phyloP scores from a whole-genome alignment of 1,140 invertebrate species.

The Sitobion miscanthi region DNA sequence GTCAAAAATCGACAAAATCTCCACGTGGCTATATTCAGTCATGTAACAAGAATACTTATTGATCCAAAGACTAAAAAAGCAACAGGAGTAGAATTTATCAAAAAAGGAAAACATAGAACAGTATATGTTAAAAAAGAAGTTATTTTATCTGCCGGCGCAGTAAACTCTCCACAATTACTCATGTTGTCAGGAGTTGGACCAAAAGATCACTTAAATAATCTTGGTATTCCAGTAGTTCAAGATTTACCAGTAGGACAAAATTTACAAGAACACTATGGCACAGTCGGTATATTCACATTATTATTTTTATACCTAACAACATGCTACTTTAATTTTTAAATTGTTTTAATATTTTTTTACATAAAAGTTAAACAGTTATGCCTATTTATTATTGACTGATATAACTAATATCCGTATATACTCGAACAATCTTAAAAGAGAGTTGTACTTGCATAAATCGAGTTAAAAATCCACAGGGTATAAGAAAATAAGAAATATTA shows the following conservation, averaged over 20 bases:
- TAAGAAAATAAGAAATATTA: too few species aligned
- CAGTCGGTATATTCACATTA: constrained; percentile 36
- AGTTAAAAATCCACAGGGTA: not conserved
- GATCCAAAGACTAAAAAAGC: constrained; percentile 69
- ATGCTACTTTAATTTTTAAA: not conserved
- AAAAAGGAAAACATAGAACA: constrained; percentile 64
- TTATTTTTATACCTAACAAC: not conserved
- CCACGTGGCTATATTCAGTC: constrained; percentile 71
- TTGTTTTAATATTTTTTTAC: not conserved
- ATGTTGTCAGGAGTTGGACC: constrained; percentile 80
- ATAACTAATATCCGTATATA: not conserved
- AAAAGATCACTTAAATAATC: constrained; percentile 70
- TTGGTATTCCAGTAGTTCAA: constrained; percentile 72
- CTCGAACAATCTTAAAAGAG: not conserved
- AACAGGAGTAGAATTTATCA: constrained; percentile 72
- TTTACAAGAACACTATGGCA: constrained; percentile 77
- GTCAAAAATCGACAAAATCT: constrained; percentile 71
- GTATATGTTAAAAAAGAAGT: constrained; percentile 71
- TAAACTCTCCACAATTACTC: constrained; percentile 74
- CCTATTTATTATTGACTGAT: not conserved
- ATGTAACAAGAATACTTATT: constrained; percentile 73
- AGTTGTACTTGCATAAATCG: not conserved
- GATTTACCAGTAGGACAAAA: constrained; percentile 78
- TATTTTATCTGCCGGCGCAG: constrained; percentile 72
- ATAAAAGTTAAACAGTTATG: not conserved